Evolutionary conservation across 2,113 vertebrate genomes (phyloP).

Genomic region (Orthonyx spaldingii): DNA sequence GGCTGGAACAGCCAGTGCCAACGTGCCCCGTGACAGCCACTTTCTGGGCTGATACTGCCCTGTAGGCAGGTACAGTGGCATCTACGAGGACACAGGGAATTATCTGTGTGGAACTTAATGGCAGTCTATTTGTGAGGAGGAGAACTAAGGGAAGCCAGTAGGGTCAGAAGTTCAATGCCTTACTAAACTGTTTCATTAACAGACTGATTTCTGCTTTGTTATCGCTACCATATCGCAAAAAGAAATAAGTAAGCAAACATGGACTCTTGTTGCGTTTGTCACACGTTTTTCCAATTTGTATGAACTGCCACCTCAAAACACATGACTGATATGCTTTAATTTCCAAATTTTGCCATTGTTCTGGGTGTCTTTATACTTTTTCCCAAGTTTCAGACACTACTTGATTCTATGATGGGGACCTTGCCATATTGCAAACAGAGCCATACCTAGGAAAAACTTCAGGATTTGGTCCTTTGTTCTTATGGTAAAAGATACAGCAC

Average conservation of each 20-base stretch:
- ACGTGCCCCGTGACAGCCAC: background rate
- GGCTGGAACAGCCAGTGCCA: too few species aligned
- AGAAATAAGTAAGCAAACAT: background rate
- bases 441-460: background rate
- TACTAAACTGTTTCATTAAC: background rate
- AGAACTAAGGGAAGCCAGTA: background rate
- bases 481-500: background rate
- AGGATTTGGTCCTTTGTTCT: background rate
- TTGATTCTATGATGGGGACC: background rate
- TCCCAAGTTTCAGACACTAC: background rate
- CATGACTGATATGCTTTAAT: slow-evolving; percentile 33
- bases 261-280: background rate
- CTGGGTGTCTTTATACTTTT: slow-evolving; percentile 62
- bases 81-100: background rate
- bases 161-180: background rate
- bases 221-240: background rate
- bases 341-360: slow-evolving; percentile 58
- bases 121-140: background rate
- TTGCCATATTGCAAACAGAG: background rate
- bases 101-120: background rate
- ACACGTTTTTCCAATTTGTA: background rate
- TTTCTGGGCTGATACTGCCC: background rate
- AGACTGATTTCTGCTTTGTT: background rate
- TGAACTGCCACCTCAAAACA: slow-evolving; percentile 55
- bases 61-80: background rate